Percentiles rank a stretch among this genome's conserved stretches.
Conservation (phyloP, 37 sponge, comb jelly and placozoan species). For the Geodia barretti region DNA sequence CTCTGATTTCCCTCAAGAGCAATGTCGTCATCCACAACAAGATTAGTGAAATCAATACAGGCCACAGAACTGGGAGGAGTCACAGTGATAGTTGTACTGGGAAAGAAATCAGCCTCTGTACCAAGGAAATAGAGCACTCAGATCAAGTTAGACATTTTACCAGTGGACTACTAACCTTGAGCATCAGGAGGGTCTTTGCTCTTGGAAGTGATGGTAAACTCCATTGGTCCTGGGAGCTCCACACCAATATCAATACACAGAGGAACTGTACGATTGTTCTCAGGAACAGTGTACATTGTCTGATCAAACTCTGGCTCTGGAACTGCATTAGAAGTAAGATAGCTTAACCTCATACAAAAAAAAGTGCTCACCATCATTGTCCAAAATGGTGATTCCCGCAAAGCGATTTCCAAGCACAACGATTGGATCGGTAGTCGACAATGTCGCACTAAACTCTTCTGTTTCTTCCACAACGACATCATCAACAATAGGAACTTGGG, state of each 20-base stretch:
- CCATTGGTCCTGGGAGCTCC: not conserved
- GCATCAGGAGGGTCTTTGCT: not conserved
- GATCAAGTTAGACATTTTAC: too few relatives aligned
- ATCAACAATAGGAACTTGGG: constrained; percentile 25
- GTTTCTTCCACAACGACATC: constrained; percentile 23
- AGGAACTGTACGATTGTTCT: not conserved
- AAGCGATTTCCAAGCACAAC: not conserved
- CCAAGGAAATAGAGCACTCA: too few relatives aligned
- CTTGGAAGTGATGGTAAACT: not conserved
- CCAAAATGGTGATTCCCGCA: not conserved
- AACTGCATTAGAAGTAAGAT: not conserved
- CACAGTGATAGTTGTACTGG: not conserved
- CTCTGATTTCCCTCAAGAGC: constrained; percentile 1
- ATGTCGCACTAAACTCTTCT: constrained; percentile 20
- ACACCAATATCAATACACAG: not conserved
- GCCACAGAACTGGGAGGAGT: not conserved
- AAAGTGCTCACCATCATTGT: not conserved
- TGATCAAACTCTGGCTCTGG: constrained; percentile 1
- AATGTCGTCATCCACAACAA: constrained; percentile 14
- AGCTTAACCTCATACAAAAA: too few relatives aligned
- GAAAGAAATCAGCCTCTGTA: not conserved
- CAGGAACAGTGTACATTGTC: constrained; percentile 14
- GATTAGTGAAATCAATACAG: not conserved
- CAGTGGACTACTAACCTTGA: not conserved
- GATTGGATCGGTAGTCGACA: not conserved